phyloP scores from a whole-genome alignment of 2,888 invertebrate genomes.

The Nemotelus nigrinus region DNA sequence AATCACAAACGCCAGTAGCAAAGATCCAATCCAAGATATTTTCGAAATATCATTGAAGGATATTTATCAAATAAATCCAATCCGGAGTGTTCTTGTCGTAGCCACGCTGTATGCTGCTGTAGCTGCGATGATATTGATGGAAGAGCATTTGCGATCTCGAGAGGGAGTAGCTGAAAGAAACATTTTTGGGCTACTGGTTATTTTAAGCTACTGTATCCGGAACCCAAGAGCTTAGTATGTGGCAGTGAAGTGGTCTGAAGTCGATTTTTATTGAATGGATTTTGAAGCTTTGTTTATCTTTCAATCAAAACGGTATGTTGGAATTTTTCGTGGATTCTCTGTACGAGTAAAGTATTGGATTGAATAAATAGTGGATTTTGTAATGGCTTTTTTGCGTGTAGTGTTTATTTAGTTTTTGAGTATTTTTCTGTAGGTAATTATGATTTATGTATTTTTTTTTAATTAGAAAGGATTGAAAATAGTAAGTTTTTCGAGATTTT shows the following conservation, averaged over 20 bases:
- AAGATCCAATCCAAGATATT: conserved; percentile 42
- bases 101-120: background rate
- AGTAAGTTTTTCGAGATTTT: too few species aligned
- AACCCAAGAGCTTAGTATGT: conserved; percentile 31
- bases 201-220: conserved; percentile 43
- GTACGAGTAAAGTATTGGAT: background rate
- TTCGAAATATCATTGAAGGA: conserved; percentile 38
- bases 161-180: conserved; percentile 25
- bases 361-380: background rate
- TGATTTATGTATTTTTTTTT: too few species aligned
- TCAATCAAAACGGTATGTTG: conserved; percentile 22
- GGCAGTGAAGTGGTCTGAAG: conserved; percentile 31
- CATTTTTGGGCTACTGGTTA: conserved; percentile 43
- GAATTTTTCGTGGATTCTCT: conserved; percentile 4
- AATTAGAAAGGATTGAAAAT: too few species aligned
- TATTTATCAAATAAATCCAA: conserved; percentile 45
- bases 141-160: conserved; percentile 11
- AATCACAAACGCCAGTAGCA: conserved; percentile 45
- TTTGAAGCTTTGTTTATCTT: conserved; percentile 33
- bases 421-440: too few species aligned
- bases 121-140: conserved; percentile 31
- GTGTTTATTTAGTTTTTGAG: too few species aligned
- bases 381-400: too few species aligned
- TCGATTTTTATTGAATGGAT: conserved; percentile 29
- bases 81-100: conserved; percentile 14